Evolutionary conservation across 2,888 invertebrate genomes (phyloP).

Genomic region (Drosophila macrothrix): DNA sequence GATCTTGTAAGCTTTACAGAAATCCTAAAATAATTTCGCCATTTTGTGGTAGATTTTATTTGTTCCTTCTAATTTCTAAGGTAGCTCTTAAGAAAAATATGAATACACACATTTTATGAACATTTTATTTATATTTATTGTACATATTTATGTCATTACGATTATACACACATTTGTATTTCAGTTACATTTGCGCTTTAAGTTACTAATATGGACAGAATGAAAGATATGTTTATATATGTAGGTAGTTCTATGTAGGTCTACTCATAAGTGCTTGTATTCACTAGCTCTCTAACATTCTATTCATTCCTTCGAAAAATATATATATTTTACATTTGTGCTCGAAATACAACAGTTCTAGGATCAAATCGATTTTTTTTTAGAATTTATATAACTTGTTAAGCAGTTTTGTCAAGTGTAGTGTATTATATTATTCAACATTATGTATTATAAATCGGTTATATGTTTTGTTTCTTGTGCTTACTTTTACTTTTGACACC

Average conservation of each 20-base stretch:
- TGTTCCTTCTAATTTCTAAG: neutral
- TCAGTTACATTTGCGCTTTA: constrained; percentile 46
- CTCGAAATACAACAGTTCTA: constrained; percentile 21
- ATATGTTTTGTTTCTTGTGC: constrained; percentile 23
- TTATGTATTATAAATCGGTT: constrained; percentile 52
- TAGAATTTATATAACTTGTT: constrained; percentile 2
- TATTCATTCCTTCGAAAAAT: constrained; percentile 23
- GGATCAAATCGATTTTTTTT: neutral
- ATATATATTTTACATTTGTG: constrained; percentile 59
- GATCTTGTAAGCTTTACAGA: neutral
- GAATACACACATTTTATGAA: constrained; percentile 28
- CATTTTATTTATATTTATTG: constrained; percentile 74
- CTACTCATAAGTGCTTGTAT: constrained; percentile 20
- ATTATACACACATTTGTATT: constrained; percentile 36
- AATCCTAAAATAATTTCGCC: neutral
- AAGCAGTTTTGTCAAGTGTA: constrained; percentile 22
- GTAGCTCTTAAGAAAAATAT: neutral
- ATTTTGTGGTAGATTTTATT: neutral
- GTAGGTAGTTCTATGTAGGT: constrained; percentile 14
- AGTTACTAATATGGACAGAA: constrained; percentile 64
- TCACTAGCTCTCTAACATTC: constrained; percentile 10
- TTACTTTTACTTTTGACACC: constrained; percentile 10
- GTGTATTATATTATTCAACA: constrained; percentile 65
- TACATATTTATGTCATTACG: constrained; percentile 62
- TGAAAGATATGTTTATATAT: constrained; percentile 34